A percentile compares a stretch with the other conserved stretches of the same genome.
Evolutionary conservation across 2,113 vertebrate genomes (phyloP).

Genomic region (Marcusenius ussheri): DNA sequence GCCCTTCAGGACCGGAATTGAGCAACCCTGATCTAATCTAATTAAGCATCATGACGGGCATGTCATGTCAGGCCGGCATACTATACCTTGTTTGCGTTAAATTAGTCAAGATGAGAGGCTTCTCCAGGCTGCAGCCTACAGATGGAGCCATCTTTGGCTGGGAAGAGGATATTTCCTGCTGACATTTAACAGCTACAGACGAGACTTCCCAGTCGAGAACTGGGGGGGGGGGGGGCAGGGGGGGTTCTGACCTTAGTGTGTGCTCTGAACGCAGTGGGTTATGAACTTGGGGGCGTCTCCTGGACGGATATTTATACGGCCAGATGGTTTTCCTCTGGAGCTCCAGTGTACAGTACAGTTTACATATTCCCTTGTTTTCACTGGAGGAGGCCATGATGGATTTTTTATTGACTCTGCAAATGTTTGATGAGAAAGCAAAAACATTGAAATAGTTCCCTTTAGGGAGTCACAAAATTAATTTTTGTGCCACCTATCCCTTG

Average conservation of each 20-base stretch:
- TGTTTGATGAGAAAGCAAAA: slow-evolving; percentile 63
- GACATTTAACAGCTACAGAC: slow-evolving; percentile 52
- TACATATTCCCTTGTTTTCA: slow-evolving; percentile 54
- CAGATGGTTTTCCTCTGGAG: slow-evolving; percentile 46
- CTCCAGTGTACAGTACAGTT: slow-evolving; percentile 38
- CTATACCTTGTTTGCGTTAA: neutral
- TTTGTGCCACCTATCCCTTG: too few species aligned
- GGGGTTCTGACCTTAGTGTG: slow-evolving; percentile 37
- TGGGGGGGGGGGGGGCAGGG: slow-evolving; percentile 27
- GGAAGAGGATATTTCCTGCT: slow-evolving; percentile 44
- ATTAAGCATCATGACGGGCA: neutral
- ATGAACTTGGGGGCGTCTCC: slow-evolving; percentile 46
- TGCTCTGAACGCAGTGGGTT: slow-evolving; percentile 37
- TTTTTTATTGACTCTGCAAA: slow-evolving; percentile 61
- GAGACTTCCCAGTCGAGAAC: slow-evolving; percentile 30
- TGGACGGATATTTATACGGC: slow-evolving; percentile 13
- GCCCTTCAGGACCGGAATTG: neutral
- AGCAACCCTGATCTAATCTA: neutral
- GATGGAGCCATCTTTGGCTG: neutral
- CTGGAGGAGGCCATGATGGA: slow-evolving; percentile 47
- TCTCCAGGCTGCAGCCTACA: neutral
- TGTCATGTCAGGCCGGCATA: neutral
- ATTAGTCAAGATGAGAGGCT: neutral
- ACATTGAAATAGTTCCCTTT: too few species aligned
- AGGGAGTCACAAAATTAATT: too few species aligned